A percentile compares a stretch with the other conserved stretches of the same genome.
Evolutionary conservation across 2,113 vertebrate genomes (phyloP).

Genomic region (Narcine bancroftii): DNA sequence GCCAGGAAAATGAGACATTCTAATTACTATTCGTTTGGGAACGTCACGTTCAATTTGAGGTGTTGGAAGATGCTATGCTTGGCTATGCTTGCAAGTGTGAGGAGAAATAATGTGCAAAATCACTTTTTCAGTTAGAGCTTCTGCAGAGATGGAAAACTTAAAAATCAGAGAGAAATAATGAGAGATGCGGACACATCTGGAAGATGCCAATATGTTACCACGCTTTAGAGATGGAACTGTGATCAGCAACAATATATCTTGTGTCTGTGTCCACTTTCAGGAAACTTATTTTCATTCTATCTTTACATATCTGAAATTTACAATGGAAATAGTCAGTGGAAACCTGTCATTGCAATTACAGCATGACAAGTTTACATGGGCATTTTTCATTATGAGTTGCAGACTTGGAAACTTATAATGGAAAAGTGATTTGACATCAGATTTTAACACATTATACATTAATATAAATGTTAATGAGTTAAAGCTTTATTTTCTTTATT

Average conservation of each 20-base stretch:
- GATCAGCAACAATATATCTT: not conserved
- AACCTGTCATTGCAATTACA: not conserved
- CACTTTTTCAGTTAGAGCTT: not conserved
- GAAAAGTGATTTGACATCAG: not conserved
- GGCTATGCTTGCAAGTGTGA: not conserved
- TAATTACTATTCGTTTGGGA: not conserved
- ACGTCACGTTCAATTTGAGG: not conserved
- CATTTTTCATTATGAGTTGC: not conserved
- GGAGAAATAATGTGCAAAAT: not conserved
- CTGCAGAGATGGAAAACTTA: not conserved
- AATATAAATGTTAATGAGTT: constrained; percentile 23
- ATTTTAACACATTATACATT: constrained; percentile 6
- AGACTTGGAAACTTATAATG: not conserved
- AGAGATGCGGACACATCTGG: not conserved
- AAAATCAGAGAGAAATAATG: not conserved
- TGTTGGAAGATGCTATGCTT: not conserved
- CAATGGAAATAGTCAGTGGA: not conserved
- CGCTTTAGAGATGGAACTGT: not conserved
- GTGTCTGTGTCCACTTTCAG: not conserved
- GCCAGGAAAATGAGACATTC: not conserved
- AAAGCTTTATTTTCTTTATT: not conserved
- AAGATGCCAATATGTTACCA: not conserved
- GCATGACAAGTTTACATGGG: not conserved
- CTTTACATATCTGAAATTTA: not conserved
- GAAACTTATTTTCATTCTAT: not conserved